Evolutionary conservation across 2,113 vertebrate genomes (phyloP), one percentile per base, ranked within the genome.

Genomic region (Rhegmatorhina hoffmannsi): DNA sequence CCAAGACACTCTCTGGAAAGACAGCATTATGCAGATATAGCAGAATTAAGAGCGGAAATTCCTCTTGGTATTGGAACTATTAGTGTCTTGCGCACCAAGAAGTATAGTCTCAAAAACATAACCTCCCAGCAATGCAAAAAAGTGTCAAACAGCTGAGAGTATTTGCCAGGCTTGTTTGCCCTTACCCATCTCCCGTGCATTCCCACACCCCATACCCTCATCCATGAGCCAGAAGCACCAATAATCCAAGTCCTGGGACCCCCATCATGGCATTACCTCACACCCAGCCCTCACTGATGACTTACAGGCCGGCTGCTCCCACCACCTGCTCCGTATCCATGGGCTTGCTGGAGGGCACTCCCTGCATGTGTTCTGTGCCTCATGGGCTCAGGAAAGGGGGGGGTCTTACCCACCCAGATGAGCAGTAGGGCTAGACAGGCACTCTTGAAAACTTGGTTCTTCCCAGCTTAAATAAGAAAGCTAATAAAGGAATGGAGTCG

Each of bases 241-340:
- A 18, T 14, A 63, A 84, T 23, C 18, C 2, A 1, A 66, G n/a
- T 66, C 20, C 25, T 2, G 6, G 21, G 70, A 13, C 4, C 14
- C 21, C 6, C 2, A 1, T 6, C 34, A 38, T 2, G 34, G 58
- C 17, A 59, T 13, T 4, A 3, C 12, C 47, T 66, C 0, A 0
- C 17, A 46, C 6, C 21, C 68, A 62, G 11, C n/a, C 76, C 0
- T 0, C 33, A 16, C 21, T 12, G 28, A 10, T 26, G 46, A 25
- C 9, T 53, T n/a, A 58, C 5, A 60, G 68, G 36, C 15, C 1
- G 2, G 38, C 11, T 4, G 6, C 25, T 63, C n/a, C 46, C 50
- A 77, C 25, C 33, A 46, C 13, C 55, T 15, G 19, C 2, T 74
- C 33, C 3, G 3, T 19, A 79, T 34, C 24, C 1, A 1, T 23